These are phyloP conservation scores for Apomyelois bistriatella DNA, from an alignment of 2,888 invertebrate genomes.

Conservation along the genomic window DNA sequence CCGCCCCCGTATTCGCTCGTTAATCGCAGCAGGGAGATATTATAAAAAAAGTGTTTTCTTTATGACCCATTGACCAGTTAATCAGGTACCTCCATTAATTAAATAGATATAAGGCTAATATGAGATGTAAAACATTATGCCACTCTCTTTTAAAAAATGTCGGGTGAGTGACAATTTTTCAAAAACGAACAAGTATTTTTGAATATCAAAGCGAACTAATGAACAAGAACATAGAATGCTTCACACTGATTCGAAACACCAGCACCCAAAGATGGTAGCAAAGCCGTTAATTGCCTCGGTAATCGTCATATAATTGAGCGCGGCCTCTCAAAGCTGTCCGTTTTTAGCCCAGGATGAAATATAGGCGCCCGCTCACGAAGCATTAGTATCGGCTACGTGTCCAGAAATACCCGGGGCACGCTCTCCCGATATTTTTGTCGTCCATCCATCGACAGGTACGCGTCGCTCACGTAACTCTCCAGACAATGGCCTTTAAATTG, in stretches of 20 bases:
- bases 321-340: constrained; percentile 32
- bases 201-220: not conserved
- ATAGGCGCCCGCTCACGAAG: constrained; percentile 23
- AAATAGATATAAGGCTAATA: too few relatives aligned
- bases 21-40: too few relatives aligned
- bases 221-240: not conserved
- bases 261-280: constrained; percentile 8
- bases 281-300: constrained; percentile 27
- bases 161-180: too few relatives aligned
- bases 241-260: not conserved
- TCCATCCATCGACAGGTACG: constrained; percentile 59
- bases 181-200: not conserved
- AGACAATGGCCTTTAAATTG: constrained; percentile 33
- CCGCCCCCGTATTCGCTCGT: too few relatives aligned
- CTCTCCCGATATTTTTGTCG: constrained; percentile 52
- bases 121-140: too few relatives aligned
- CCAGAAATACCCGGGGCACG: constrained; percentile 47
- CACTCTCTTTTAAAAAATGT: too few relatives aligned
- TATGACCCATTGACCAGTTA: too few relatives aligned
- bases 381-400: constrained; percentile 24
- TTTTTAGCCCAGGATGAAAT: constrained; percentile 26
- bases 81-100: too few relatives aligned
- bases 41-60: too few relatives aligned
- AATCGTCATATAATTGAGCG: constrained; percentile 35
- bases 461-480: constrained; percentile 37